Evolutionary conservation across 2,113 vertebrate genomes (phyloP).

Genomic region (Brachyhypopomus occidentalis): DNA sequence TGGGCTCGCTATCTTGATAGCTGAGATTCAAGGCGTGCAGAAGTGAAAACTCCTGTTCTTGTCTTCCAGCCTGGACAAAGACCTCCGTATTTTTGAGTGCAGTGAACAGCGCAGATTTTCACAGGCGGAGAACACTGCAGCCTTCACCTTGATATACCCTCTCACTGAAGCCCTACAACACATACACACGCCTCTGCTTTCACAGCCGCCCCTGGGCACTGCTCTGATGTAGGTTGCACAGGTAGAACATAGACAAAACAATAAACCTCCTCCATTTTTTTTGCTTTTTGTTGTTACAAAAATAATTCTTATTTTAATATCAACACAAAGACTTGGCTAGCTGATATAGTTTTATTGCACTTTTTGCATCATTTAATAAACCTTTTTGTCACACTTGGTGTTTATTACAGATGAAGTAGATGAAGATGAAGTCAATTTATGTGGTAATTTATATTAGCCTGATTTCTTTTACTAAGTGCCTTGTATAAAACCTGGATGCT

Average conservation of each 20-base stretch:
- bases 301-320: background rate
- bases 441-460: background rate
- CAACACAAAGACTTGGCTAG: background rate
- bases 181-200: background rate
- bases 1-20: background rate
- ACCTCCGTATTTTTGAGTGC: constrained; percentile 75
- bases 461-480: background rate
- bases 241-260: background rate
- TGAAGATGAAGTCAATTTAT: background rate
- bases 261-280: background rate
- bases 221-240: background rate
- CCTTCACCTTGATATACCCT: constrained; percentile 25
- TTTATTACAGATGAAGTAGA: background rate
- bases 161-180: constrained; percentile 1
- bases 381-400: constrained; percentile 19
- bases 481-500: too few species aligned
- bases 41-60: constrained; percentile 65
- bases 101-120: constrained; percentile 66
- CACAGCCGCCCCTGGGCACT: background rate
- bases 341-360: constrained; percentile 4
- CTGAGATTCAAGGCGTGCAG: background rate
- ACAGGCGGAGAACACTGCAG: constrained; percentile 64
- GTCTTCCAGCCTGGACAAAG: constrained; percentile 78
- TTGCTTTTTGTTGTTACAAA: background rate
- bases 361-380: constrained; percentile 22